Conservation (phyloP, 2,797 vertebrate genomes). For the Uromys caudimaculatus region DNA sequence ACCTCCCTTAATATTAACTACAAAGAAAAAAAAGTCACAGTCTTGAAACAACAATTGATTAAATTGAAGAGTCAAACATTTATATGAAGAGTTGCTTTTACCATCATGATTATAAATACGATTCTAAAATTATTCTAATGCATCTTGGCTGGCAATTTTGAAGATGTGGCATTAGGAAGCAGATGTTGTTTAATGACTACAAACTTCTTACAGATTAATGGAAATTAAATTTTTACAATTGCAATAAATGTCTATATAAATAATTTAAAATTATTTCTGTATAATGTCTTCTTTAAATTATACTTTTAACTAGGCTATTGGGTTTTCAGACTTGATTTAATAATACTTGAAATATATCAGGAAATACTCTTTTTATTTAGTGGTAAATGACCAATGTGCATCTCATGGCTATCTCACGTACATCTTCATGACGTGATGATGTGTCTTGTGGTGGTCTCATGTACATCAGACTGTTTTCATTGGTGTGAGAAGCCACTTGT, state of each 20-base stretch:
- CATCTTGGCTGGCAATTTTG: not conserved
- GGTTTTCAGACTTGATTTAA: not conserved
- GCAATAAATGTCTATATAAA: not conserved
- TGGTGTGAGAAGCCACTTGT: not conserved
- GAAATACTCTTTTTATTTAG: not conserved
- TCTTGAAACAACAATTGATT: conserved; percentile 19
- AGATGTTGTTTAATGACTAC: not conserved
- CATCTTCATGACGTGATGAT: not conserved
- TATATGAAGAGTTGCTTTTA: not conserved
- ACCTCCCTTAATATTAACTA: conserved; percentile 2
- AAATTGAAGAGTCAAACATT: not conserved
- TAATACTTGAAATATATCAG: not conserved
- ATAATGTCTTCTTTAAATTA: not conserved
- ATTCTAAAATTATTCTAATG: conserved; percentile 25
- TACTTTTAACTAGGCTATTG: not conserved
- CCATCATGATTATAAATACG: not conserved
- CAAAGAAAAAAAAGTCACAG: not conserved
- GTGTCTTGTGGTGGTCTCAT: not conserved
- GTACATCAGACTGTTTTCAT: not conserved
- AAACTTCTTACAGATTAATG: not conserved
- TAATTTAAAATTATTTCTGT: conserved; percentile 49
- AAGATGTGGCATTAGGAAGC: not conserved
- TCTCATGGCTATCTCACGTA: not conserved
- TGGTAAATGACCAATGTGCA: not conserved
- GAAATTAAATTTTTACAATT: not conserved